phyloP scores from a whole-genome alignment of 2,797 vertebrate genomes.

The Danio choprae region DNA sequence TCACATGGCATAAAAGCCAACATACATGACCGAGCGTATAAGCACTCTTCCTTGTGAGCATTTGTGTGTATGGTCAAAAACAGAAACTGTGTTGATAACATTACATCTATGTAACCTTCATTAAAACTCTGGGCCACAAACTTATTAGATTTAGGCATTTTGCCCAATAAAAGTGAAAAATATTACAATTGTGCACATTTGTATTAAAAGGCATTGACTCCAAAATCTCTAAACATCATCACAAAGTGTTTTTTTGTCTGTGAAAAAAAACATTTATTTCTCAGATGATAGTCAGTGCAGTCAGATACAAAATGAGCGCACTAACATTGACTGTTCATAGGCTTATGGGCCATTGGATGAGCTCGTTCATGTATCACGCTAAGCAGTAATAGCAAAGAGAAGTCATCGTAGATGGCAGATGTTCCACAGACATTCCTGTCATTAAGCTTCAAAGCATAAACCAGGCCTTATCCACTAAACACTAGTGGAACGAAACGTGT shows the following conservation, averaged over 20 bases:
- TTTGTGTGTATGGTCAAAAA: no score
- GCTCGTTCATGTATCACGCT: conserved; percentile 40
- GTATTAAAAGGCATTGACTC: background rate
- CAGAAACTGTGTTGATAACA: no score
- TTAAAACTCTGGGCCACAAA: background rate
- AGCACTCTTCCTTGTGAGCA: no score
- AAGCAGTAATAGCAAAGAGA: conserved; percentile 37
- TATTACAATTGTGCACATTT: no score
- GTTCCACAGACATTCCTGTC: conserved; percentile 60
- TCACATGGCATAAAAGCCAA: no score
- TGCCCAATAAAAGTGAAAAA: background rate
- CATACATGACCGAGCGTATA: no score
- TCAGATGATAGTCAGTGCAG: conserved; percentile 32
- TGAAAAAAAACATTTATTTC: conserved; percentile 57
- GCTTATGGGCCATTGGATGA: conserved; percentile 13
- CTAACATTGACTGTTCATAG: conserved; percentile 13
- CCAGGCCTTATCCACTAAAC: conserved; percentile 1
- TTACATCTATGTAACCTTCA: no score
- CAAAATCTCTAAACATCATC: background rate
- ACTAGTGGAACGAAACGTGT: background rate
- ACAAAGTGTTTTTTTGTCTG: background rate
- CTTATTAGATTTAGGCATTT: background rate
- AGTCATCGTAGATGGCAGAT: conserved; percentile 11
- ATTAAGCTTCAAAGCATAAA: conserved; percentile 44
- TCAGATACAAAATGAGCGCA: conserved; percentile 45